Percentiles rank a stretch among this genome's conserved stretches.
Evolutionary conservation across 2,113 vertebrate genomes (phyloP).

Genomic region (Alexandromys fortis): DNA sequence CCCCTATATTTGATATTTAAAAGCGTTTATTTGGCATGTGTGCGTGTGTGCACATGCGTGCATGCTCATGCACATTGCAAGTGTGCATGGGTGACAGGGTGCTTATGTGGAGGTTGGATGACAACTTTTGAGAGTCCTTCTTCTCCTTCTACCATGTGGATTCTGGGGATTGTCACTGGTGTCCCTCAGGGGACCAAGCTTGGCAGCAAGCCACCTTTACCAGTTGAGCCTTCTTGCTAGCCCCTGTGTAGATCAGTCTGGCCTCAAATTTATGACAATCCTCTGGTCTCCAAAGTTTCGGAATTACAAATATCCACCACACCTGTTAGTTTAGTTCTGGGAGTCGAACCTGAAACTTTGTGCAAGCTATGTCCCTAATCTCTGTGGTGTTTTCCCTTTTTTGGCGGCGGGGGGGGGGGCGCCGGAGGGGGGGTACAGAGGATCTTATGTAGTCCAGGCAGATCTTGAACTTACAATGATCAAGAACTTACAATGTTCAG

Average conservation of each 20-base stretch:
- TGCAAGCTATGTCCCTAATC: not conserved
- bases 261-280: not conserved
- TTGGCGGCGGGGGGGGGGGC: rapidly evolving
- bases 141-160: too few relatives aligned
- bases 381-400: not conserved
- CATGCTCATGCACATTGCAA: not conserved
- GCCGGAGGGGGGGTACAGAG: too few relatives aligned
- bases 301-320: not conserved
- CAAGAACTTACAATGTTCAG: not conserved
- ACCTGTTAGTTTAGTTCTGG: not conserved
- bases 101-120: not conserved
- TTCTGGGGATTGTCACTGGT: not conserved
- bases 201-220: not conserved
- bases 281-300: not conserved
- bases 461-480: not conserved
- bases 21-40: not conserved
- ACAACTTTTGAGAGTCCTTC: not conserved
- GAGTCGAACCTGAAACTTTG: not conserved
- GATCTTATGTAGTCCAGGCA: not conserved
- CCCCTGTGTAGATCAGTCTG: not conserved
- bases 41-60: not conserved
- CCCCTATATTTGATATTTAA: not conserved
- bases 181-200: not conserved
- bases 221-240: not conserved
- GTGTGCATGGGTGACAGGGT: not conserved